Base-by-base conservation (phyloP, 2,797 vertebrate species). In the Xyrichtys novacula region DNA sequence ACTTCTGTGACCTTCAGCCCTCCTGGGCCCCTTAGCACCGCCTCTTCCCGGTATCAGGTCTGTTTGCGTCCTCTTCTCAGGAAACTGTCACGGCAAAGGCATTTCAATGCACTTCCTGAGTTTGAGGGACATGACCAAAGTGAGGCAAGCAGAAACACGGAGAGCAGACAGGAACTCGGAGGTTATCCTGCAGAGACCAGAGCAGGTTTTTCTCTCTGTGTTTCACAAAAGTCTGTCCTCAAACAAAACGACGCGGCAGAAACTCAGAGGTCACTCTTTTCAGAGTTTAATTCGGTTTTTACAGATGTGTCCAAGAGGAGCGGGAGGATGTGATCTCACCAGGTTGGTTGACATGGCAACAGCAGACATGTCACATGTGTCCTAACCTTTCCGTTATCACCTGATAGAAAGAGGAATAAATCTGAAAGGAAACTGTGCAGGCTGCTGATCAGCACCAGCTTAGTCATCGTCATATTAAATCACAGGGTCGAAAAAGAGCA, bases 91-190 rank as follows among this genome's bases (percentile, higher is more conserved):
- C 12, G 0, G 7, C 1, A 9, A 49, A 76, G 20, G 61, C 7
- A 76, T 85, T 80, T 78, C 25, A 16, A 7, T 15, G 7, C 1
- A 2, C 17, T 74, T 82, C 81, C 84, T 85, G 78, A 69, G 53
- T 22, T 54, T 25, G 20, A 0, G 5, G 2, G 15, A 40, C 1
- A 38, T 38, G 9, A n/a, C 43, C 60, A 77, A 11, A 79, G 0
- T 19, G 46, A 74, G 43, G 38, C 10, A 55, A 32, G 20, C 28
- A 53, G 32, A 60, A 29, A 20, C 52, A 17, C 15, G 43, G 3
- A 61, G 39, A 16, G 16, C 20, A 38, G 12, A 40, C 6, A 36
- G 68, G 48, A 76, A 61, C 7, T 14, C 6, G 8, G 48, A 71
- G 40, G 54, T 38, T 64, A 65, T 56, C 25, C 15, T 1, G 4